These are phyloP conservation scores for Coelopa frigida DNA, from an alignment of 1,140 invertebrate genomes.

Conservation along the genomic window DNA sequence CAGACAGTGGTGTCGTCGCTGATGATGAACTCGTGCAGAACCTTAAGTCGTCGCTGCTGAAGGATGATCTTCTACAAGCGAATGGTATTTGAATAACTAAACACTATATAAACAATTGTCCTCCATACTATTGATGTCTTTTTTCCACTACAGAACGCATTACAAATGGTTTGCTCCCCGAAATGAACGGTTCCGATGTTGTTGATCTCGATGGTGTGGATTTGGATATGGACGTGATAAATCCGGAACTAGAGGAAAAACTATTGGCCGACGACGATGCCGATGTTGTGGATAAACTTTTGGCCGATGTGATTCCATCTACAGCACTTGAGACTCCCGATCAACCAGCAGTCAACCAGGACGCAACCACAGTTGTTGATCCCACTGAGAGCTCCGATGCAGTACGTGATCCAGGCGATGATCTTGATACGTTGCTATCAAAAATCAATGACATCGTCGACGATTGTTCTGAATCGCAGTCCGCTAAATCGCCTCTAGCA, in stretches of 20 bases:
- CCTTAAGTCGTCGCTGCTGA: conserved; percentile 1
- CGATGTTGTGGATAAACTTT: conserved; percentile 1
- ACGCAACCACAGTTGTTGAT: neutral
- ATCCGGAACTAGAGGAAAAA: conserved; percentile 14
- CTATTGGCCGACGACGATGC: conserved; percentile 12
- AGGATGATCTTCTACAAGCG: conserved; percentile 3
- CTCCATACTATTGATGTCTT: neutral
- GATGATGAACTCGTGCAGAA: neutral
- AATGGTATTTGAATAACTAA: conserved; percentile 1
- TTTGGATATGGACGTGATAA: conserved; percentile 6
- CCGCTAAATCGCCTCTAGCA: no score
- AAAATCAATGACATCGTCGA: conserved; percentile 18
- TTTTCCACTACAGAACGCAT: neutral
- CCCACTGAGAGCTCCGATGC: conserved; percentile 3
- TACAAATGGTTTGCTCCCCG: conserved; percentile 3
- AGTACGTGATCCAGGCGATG: conserved; percentile 13
- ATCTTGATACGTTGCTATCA: conserved; percentile 15
- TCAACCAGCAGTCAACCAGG: no score
- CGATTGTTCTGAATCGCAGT: conserved; percentile 5
- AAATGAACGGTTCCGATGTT: conserved; percentile 6
- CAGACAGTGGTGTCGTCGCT: neutral
- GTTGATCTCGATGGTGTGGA: conserved; percentile 9
- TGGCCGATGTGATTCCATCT: neutral
- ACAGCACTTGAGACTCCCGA: neutral
- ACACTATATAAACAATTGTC: neutral